Evolutionary conservation across 2,113 vertebrate genomes (phyloP).

Genomic region (Otis tarda): DNA sequence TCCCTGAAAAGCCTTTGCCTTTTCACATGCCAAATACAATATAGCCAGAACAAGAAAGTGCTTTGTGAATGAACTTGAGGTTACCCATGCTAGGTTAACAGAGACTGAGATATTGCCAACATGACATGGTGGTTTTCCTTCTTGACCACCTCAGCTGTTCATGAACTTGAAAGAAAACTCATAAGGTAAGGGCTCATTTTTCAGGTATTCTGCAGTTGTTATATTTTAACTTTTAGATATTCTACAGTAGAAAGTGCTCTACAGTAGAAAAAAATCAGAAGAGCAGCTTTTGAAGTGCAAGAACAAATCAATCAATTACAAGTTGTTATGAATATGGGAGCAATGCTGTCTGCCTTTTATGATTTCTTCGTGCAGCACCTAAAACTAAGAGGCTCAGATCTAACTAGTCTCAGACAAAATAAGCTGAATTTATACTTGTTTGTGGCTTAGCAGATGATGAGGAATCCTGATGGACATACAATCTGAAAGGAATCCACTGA

Average conservation of each 20-base stretch:
- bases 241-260: background rate
- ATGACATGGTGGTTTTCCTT: background rate
- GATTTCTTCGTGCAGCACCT: background rate
- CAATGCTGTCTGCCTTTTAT: background rate
- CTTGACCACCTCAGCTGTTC: background rate
- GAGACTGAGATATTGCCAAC: background rate
- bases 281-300: background rate
- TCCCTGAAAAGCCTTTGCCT: background rate
- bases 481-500: background rate
- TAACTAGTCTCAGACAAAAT: background rate
- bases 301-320: slow-evolving; percentile 10
- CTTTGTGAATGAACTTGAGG: background rate
- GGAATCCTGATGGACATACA: background rate
- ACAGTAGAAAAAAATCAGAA: background rate
- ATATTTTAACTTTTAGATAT: background rate
- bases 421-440: background rate
- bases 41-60: background rate
- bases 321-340: background rate
- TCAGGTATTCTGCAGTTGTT: background rate
- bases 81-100: background rate
- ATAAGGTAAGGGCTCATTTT: background rate
- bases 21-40: background rate
- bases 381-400: background rate
- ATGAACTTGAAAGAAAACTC: background rate
- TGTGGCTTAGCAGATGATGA: background rate